phyloP scores from a whole-genome alignment of 1,140 invertebrate genomes.

The Cheumatopsyche charites region DNA sequence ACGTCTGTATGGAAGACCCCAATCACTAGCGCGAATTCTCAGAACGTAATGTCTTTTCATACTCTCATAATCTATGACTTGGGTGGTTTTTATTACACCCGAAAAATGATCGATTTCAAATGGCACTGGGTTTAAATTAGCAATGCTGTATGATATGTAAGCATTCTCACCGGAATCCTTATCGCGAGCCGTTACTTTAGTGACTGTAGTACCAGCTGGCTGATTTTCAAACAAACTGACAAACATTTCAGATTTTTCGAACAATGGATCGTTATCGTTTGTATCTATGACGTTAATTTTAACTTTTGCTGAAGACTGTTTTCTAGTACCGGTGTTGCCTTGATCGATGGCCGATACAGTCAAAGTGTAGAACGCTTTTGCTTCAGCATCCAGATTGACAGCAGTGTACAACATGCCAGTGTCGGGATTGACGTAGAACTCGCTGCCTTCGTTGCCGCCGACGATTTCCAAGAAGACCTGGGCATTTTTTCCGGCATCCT shows the following conservation, averaged over 20 bases:
- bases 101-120: slow-evolving; percentile 96
- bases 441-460: slow-evolving; percentile 87
- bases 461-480: slow-evolving; percentile 88
- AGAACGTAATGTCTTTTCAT: slow-evolving; percentile 83
- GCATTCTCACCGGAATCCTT: slow-evolving; percentile 92
- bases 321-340: slow-evolving; percentile 80
- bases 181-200: slow-evolving; percentile 84
- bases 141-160: slow-evolving; percentile 92
- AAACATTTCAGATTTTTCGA: slow-evolving; percentile 72
- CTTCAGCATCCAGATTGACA: slow-evolving; percentile 85
- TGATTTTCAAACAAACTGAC: slow-evolving; percentile 86
- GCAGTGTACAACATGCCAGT: slow-evolving; percentile 90
- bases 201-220: slow-evolving; percentile 80
- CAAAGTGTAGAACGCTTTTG: slow-evolving; percentile 85
- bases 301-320: slow-evolving; percentile 89
- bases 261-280: slow-evolving; percentile 92
- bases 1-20: slow-evolving; percentile 87
- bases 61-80: slow-evolving; percentile 88
- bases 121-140: slow-evolving; percentile 86
- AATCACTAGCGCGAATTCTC: slow-evolving; percentile 89
- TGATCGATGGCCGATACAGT: slow-evolving; percentile 91
- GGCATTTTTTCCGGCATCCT: slow-evolving; percentile 81
- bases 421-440: slow-evolving; percentile 85
- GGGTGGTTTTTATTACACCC: slow-evolving; percentile 83
- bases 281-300: slow-evolving; percentile 85